Evolutionary conservation across 1,140 invertebrate species (phyloP), one percentile per base, ranked within the genome.

Genomic region (Leguminivora glycinivorella): DNA sequence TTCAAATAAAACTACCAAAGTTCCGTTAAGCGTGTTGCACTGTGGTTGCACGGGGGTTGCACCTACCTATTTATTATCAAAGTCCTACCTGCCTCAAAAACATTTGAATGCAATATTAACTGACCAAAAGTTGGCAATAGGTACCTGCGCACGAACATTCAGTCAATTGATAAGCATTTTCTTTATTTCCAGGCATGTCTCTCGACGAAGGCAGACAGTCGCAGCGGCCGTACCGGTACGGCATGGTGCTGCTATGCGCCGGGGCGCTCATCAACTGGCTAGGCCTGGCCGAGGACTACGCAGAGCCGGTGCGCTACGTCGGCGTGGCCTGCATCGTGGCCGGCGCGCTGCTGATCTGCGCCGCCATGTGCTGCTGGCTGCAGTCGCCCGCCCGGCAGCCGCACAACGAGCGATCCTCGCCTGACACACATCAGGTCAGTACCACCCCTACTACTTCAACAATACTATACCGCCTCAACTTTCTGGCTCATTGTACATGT

Each of bases 261-360:
- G 95, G 95, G n/a, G 95, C 95, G 5, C 91, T 96, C 24, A 95
- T 96, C 80, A 96, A 96, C 88, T 96, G 95, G 95, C 90, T 96
- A 47, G 95, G 95, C 31, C 90, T 96, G 63, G 95, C 95, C 0
- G 95, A 96, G 82, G 94, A 94, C 78, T 95, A 95, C 79, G 93
- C 94, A 24, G 94, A 95, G 78, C 94, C 94, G 0, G 93, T 96
- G 67, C 91, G 95, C 79, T 96, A 96, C 84, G 93, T 96, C 58
- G 95, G 95, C 68, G 95, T 96, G 24, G 95, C 95, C 14, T 95
- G 95, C 84, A 95, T 96, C 75, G 93, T 95, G 2, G 94, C 94
- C 19, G 95, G 95, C 25, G 95, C 95, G 1, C 92, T 95, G 68
- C 93, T 95, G 74, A 95, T 96, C 75, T 95, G 95, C 81, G 93